Base-by-base conservation (phyloP, 2,888 invertebrate genomes). In the Coleophora flavipennella region DNA sequence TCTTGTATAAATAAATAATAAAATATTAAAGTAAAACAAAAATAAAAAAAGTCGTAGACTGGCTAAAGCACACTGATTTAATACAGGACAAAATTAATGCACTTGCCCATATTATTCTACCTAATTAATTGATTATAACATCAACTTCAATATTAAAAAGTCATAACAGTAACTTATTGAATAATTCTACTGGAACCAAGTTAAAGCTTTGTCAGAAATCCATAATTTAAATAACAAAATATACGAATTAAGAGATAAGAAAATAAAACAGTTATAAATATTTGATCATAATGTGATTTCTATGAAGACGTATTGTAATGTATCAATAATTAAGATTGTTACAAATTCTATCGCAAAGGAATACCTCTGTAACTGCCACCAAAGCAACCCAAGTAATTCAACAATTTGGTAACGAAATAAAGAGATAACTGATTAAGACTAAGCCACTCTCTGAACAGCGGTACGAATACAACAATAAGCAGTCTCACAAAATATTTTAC, bases 341-440 rank as follows among this genome's bases (percentile, higher is more conserved):
- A 58, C 55, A 61, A 53, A 52, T 10, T 28, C 13, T 12, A 13
- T 61, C 57, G 61, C 62, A 56, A 62, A 64, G 60, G 61, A 54
- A 65, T 62, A 62, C 1, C 11, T 61, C 59, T 60, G 62, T 62
- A 74, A 67, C 76, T 78, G 79, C 74, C 73, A 76, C 73, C 77
- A 66, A 76, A 74, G 76, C 72, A 69, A 78, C 72, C 73, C 71
- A 65, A 73, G 69, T 69, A 70, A 72, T 68, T 75, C 69, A 83
- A 84, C 84, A 83, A 83, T 79, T 83, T 83, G 84, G 84, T 83
- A 84, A 84, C 84, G 74, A 83, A 81, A 77, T 71, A 76, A 78
- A 78, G 75, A 68, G 69, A 70, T 71, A 83, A 78, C 76, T 69
- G 74, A 68, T 72, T 70, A 71, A 69, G 62, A 70, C 71, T 74